A percentile compares a stretch with the other conserved stretches of the same genome.
These are phyloP conservation scores for Hippopotamus amphibius DNA, from an alignment of 2,113 vertebrate genomes.

Conservation along the genomic window DNA sequence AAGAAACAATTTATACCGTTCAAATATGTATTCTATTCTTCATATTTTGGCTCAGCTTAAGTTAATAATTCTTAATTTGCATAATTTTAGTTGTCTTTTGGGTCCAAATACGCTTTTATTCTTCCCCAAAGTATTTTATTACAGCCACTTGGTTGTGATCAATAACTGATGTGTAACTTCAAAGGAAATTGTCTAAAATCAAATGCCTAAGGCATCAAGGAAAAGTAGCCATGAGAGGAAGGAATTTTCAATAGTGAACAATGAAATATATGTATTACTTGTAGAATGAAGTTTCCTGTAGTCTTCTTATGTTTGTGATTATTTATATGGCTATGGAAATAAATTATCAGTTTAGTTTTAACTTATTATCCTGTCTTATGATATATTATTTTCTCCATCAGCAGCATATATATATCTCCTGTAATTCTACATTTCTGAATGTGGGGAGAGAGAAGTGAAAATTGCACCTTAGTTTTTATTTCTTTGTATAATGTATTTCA, in stretches of 20 bases:
- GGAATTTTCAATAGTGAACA: conserved; percentile 34
- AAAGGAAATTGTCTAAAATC: conserved; percentile 63
- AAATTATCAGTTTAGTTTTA: not conserved
- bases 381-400: not conserved
- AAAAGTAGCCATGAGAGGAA: conserved; percentile 43
- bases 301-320: conserved; percentile 9
- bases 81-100: conserved; percentile 49
- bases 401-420: not conserved
- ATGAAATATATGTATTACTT: conserved; percentile 27
- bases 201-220: not conserved
- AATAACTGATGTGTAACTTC: conserved; percentile 69
- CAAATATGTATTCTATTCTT: conserved; percentile 6
- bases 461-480: not conserved
- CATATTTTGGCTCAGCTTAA: not conserved
- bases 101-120: conserved; percentile 46
- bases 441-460: not conserved
- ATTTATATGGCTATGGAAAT: conserved; percentile 8
- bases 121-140: conserved; percentile 58
- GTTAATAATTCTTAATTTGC: conserved; percentile 58
- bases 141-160: conserved; percentile 59
- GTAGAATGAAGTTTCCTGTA: not conserved
- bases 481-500: not conserved
- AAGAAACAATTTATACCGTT: not conserved
- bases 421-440: not conserved
- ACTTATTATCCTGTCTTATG: not conserved